phyloP scores from a whole-genome alignment of 2,797 vertebrate species.

The Podargus strigoides region DNA sequence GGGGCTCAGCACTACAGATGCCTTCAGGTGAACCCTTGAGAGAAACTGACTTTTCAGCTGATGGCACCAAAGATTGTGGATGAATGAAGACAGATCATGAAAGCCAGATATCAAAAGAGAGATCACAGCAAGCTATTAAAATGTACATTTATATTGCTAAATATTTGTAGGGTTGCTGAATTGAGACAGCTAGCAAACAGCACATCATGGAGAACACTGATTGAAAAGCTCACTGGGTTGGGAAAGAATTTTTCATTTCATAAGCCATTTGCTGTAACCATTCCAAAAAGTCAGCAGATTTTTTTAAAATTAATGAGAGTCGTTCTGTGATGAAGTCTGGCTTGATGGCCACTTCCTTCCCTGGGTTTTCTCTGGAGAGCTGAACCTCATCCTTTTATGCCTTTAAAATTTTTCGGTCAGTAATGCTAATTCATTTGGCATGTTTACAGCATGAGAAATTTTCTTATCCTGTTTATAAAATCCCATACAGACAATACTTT shows the following conservation, averaged over 20 bases:
- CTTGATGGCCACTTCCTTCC: conserved; percentile 24
- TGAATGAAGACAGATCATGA: conserved; percentile 24
- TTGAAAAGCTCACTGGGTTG: conserved; percentile 59
- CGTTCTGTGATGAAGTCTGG: conserved; percentile 17
- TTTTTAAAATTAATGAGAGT: conserved; percentile 62
- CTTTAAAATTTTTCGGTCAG: neutral
- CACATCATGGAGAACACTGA: conserved; percentile 46
- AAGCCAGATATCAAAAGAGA: conserved; percentile 45
- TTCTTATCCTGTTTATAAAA: conserved; percentile 15
- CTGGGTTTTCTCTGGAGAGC: neutral
- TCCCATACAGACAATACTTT: neutral
- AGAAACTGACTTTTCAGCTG: conserved; percentile 37
- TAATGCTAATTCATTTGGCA: neutral
- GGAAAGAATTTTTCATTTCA: conserved; percentile 62
- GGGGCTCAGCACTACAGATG: neutral
- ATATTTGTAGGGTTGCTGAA: conserved; percentile 53
- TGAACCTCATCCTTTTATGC: neutral
- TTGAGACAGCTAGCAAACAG: conserved; percentile 63
- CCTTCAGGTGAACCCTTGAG: conserved; percentile 41
- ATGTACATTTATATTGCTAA: conserved; percentile 67
- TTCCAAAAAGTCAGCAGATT: conserved; percentile 60
- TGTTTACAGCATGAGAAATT: neutral
- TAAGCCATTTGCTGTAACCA: conserved; percentile 57
- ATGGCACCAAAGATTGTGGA: conserved; percentile 39
- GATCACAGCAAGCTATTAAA: conserved; percentile 55